These are phyloP conservation scores for Pseudomyrmex dendroicus DNA, from an alignment of 1,140 invertebrate genomes.

Conservation along the genomic window DNA sequence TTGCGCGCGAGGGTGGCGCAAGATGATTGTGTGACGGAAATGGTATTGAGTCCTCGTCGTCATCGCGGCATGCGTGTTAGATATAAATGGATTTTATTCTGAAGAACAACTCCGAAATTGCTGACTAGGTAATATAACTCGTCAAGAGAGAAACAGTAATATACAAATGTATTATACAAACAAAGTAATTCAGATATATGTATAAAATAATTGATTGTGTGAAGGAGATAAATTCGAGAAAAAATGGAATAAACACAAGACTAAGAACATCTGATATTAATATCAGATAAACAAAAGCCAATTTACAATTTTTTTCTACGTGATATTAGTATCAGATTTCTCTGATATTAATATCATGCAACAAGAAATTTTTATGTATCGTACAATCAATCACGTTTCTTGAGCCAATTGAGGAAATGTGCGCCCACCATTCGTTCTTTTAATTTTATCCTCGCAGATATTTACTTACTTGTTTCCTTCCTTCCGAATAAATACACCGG, in stretches of 20 bases:
- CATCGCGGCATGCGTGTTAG: conserved; percentile 12
- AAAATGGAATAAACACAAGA: neutral
- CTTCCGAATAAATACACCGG: neutral
- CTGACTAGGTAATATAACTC: conserved; percentile 73
- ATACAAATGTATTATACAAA: neutral
- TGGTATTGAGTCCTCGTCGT: conserved; percentile 68
- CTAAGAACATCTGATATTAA: conserved; percentile 59
- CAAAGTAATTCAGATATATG: no score
- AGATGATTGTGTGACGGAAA: conserved; percentile 64
- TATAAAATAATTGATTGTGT: neutral
- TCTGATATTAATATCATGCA: conserved; percentile 65
- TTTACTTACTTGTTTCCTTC: neutral
- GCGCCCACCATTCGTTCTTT: neutral
- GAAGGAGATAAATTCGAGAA: conserved; percentile 27
- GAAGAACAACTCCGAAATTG: conserved; percentile 23
- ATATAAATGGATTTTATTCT: conserved; percentile 15
- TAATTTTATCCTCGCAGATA: neutral
- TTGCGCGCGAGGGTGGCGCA: conserved; percentile 29
- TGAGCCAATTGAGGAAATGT: neutral
- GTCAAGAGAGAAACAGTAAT: conserved; percentile 55
- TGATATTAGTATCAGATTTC: no score
- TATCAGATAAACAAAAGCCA: conserved; percentile 21
- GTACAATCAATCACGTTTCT: neutral
- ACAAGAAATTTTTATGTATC: neutral
- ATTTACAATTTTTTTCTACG: no score